Evolutionary conservation across 2,888 invertebrate species (phyloP), one percentile per base, ranked within the genome.

Genomic region (Eupelmus urozonus): DNA sequence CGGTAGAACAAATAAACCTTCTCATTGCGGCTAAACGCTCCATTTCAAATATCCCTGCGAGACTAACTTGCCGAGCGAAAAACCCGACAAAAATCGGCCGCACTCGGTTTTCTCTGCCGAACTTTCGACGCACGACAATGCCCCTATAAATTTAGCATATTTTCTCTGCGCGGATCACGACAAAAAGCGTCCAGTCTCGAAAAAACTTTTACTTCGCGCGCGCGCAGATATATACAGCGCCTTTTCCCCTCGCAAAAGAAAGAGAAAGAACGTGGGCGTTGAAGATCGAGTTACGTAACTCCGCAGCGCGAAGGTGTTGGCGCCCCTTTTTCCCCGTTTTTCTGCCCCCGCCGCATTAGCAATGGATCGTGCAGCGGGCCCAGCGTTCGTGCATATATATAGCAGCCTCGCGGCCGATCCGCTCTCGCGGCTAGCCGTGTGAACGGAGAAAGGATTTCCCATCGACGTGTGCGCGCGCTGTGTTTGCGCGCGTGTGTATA

Each of bases 391-490:
- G 7, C 57, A 20, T n/a, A 20, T 34, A 34, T 34, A 34, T 34
- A 34, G 9, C 34, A 34, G 34, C 9, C 9, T 3, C 34, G 9
- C 34, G 9, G 9, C 34, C 34, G 9, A 34, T 34, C 9, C 34
- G 3, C 34, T 34, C 34, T 34, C 34, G 3, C 9, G 3, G 34
- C 34, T 3, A 34, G 3, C 34, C 57, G 59, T 62, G 62, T 16
- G 63, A 59, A 25, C 70, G 78, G 82, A 81, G 82, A 82, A 82
- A 82, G 82, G 81, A 81, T 83, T 83, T 83, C 82, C 80, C 82
- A 80, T 78, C 51, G 13, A 13, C 59, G 45, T 1, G 11, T 20
- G 27, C 59, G 23, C 11, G 16, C 34, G 60, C n/a, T 34, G 3
- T 34, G 42, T 57, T 5, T n/a, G n/a, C 55, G 18, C 51, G 65